Base-by-base conservation (phyloP, 2,797 vertebrate species). In the Ctenochaetus hawaiiensis region DNA sequence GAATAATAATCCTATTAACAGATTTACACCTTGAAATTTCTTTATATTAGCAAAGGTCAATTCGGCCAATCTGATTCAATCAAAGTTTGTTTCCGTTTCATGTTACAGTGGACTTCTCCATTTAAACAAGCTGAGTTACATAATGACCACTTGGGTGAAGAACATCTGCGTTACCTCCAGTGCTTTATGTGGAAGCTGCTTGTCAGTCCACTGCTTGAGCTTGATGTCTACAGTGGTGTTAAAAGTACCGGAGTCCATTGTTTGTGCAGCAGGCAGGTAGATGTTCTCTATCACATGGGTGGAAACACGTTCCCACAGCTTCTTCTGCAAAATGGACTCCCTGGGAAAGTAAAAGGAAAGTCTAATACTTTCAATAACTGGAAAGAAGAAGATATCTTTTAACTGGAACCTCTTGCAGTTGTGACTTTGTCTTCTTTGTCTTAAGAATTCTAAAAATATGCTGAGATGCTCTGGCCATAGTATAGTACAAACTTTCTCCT, bases 241-340 rank as follows among this genome's bases (percentile, higher is more conserved):
- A 88, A 99, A 99, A 14, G 98, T 99, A 52, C 98, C 98, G 0
- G 98, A 97, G 90, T 99, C 98, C 90, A 95, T 95, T 58, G 98
- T 97, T 92, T 99, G 98, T 20, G 98, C 98, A 75, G 98, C 98
- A 44, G 98, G 98, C 73, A 99, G 95, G 91, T 99, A 99, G 91
- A 99, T 99, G 89, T 99, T 99, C 91, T 99, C 98, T 70, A 99
- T 99, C 88, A 99, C 98, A 52, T 99, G 98, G 14, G 97, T 99
- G 23, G 97, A 99, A 44, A 99, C 98, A 37, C 97, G 96, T 84
- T 99, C 98, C 98, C 98, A 99, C 58, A 99, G 90, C 51, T 97
- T 97, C 79, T 96, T 98, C 87, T 99, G 97, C 71, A 99, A 95
- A 70, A 99, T 99, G 51, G 98, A 93, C 88, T 99, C 98, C 98